Conservation (phyloP, 2,888 invertebrate species). For the Dichetophora obliterata region DNA sequence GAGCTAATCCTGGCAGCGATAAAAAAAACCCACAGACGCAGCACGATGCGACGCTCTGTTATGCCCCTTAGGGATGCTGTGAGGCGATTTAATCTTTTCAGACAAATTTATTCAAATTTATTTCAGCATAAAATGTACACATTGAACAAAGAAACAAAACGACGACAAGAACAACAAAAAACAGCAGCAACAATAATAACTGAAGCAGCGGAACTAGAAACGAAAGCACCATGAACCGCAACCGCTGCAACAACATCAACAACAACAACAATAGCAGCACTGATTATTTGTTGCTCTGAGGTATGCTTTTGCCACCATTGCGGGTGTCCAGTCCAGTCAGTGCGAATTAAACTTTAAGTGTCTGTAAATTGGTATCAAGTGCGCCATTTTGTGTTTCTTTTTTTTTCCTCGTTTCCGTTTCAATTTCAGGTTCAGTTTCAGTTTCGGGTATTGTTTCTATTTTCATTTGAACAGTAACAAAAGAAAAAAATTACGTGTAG, state of each 20-base stretch:
- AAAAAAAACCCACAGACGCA: background rate
- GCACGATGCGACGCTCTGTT: background rate
- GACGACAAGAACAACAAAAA: constrained; percentile 12
- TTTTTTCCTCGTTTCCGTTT: background rate
- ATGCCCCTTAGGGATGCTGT: background rate
- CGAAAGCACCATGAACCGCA: background rate
- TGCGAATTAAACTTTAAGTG: constrained; percentile 30
- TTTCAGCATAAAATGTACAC: constrained; percentile 32
- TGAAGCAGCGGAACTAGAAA: background rate
- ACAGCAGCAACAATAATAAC: background rate
- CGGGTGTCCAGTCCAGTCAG: background rate
- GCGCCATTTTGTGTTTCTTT: constrained; percentile 4
- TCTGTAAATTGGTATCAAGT: constrained; percentile 33
- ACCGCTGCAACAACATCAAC: background rate
- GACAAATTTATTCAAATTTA: constrained; percentile 45
- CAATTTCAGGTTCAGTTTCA: background rate
- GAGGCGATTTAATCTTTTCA: constrained; percentile 37
- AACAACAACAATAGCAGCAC: constrained; percentile 14
- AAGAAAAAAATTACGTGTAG: background rate
- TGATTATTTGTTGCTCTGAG: background rate
- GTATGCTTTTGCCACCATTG: background rate
- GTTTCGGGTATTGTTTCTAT: background rate
- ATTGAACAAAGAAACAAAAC: background rate
- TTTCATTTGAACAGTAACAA: background rate
- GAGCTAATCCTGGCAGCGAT: background rate